phyloP scores from a whole-genome alignment of 2,888 invertebrate genomes.

The Euphydryas editha region DNA sequence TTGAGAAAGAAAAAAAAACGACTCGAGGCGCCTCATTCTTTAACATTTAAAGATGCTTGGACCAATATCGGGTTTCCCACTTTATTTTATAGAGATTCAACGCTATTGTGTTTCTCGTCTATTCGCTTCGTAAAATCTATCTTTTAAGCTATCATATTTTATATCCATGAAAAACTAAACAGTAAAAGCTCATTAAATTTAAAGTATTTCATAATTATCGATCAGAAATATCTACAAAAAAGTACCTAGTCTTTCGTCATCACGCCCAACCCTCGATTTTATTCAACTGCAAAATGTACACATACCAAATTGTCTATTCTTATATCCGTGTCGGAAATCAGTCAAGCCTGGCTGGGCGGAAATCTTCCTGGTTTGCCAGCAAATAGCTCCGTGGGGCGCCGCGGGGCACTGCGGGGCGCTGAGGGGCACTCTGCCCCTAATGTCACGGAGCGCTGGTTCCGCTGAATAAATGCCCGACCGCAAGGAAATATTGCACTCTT shows the following conservation, averaged over 20 bases:
- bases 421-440: slow-evolving; percentile 37
- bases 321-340: slow-evolving; percentile 46
- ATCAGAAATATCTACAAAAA: background rate
- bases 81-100: slow-evolving; percentile 33
- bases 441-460: slow-evolving; percentile 52
- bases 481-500: slow-evolving; percentile 52
- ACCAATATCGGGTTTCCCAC: slow-evolving; percentile 39
- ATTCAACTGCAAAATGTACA: slow-evolving; percentile 12
- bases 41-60: slow-evolving; percentile 34
- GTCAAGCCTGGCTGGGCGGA: slow-evolving; percentile 54
- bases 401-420: slow-evolving; percentile 14
- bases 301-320: slow-evolving; percentile 30
- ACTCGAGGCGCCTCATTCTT: slow-evolving; percentile 36
- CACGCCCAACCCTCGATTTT: background rate
- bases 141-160: slow-evolving; percentile 20
- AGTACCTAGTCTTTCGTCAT: background rate
- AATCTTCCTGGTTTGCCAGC: slow-evolving; percentile 63
- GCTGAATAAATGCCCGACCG: slow-evolving; percentile 44
- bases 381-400: slow-evolving; percentile 66
- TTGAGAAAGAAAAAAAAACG: slow-evolving; percentile 26
- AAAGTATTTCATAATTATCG: background rate
- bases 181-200: background rate
- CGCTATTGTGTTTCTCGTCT: slow-evolving; percentile 12
- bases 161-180: background rate
- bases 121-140: slow-evolving; percentile 21